These are phyloP conservation scores for Lasioglossum morio DNA, from an alignment of 2,888 invertebrate genomes.

Conservation along the genomic window DNA sequence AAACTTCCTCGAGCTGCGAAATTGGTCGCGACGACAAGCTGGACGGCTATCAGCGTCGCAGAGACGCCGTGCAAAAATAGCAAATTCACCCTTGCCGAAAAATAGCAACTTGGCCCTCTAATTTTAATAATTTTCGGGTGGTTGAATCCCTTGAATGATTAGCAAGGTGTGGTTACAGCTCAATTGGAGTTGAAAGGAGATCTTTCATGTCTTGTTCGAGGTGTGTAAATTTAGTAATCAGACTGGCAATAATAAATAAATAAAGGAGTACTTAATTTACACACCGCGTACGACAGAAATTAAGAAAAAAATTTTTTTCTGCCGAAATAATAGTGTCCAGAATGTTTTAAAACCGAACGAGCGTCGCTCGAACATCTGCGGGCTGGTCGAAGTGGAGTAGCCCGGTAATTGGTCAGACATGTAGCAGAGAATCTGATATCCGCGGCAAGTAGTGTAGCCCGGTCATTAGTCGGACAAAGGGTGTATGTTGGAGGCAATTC, in stretches of 20 bases:
- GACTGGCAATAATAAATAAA: too few species aligned
- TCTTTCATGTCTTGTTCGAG: neutral
- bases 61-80: neutral
- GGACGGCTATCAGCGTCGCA: neutral
- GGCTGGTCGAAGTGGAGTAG: neutral
- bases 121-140: neutral
- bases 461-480: constrained; percentile 8
- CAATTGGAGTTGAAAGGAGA: neutral
- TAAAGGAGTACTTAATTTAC: too few species aligned
- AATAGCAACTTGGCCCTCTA: neutral
- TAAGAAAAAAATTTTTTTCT: too few species aligned
- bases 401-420: neutral
- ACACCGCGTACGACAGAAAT: too few species aligned
- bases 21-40: neutral
- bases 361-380: neutral
- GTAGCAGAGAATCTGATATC: neutral
- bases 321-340: neutral
- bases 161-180: neutral
- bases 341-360: neutral
- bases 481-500: neutral
- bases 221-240: too few species aligned
- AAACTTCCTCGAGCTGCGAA: neutral
- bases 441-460: neutral
- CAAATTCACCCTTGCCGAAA: neutral
- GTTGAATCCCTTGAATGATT: neutral